Base-by-base conservation (phyloP, 2,888 invertebrate species). In the Epsilonema sp. region DNA sequence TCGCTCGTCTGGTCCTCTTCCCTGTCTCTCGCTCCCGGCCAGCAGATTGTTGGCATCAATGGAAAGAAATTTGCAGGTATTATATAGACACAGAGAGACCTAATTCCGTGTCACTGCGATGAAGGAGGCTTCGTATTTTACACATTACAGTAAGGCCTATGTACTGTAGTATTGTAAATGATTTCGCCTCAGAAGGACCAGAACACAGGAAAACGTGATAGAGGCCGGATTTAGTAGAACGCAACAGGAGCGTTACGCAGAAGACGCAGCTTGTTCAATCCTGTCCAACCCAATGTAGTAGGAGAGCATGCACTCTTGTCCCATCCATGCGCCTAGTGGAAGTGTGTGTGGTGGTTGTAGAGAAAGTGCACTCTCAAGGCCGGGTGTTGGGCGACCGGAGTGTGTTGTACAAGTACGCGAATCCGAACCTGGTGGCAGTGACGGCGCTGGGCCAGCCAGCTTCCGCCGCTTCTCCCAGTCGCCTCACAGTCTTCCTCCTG, bases 371-470 rank as follows among this genome's bases (percentile, higher is more conserved):
- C 68, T 89, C 90, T 1, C 86, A 89, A 64, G 97, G 94, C 23
- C 76, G 87, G 54, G 92, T 92, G 44, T 72, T 94, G 54, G 81
- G 82, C 31, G 94, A 97, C 72, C 76, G 97, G 52, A 85, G 85
- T 57, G 97, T 99, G 46, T 76, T 94, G 36, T 97, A 97, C 73
- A 99, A 97, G 70, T 94, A 99, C 68, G 76, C 84, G 56, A 97
- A 97, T 74, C 97, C 97, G 25, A 97, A 97, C 71, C 73, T 97
- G 54, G 78, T 90, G 52, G 83, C 84, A 16, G 74, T 90, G 52
- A 75, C 82, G 24, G 44, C 44, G 19, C 20, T 45, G 36, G 46
- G 23, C 31, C 39, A 37, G 42, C 39, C 39, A 46, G 3, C 37
- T 5, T 13, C 24, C 22, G 20, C 42, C 11, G 19, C 38, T n/a